These are phyloP conservation scores for Drosophila persimilis DNA, from an alignment of 1,140 invertebrate genomes.

Conservation along the genomic window DNA sequence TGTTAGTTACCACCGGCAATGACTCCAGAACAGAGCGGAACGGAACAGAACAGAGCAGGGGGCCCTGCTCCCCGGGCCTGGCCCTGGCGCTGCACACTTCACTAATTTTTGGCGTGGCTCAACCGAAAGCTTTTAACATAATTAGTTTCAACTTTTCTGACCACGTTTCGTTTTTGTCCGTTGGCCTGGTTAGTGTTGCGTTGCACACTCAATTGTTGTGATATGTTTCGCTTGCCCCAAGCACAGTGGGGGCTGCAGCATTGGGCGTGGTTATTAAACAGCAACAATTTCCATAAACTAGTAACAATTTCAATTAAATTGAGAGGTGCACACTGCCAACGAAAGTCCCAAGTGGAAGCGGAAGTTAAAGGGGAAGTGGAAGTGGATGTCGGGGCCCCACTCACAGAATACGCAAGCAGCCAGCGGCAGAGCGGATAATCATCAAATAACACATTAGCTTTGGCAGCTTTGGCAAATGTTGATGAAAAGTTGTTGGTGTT, in stretches of 20 bases:
- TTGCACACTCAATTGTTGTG: constrained; percentile 60
- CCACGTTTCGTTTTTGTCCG: constrained; percentile 78
- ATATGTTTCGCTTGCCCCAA: constrained; percentile 18
- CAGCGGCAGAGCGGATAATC: constrained; percentile 37
- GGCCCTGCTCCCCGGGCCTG: neutral
- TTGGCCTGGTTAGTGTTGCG: constrained; percentile 76
- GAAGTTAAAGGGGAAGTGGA: constrained; percentile 32
- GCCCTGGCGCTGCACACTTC: constrained; percentile 27
- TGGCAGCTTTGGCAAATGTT: constrained; percentile 38
- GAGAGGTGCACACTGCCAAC: constrained; percentile 8
- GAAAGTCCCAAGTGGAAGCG: constrained; percentile 24
- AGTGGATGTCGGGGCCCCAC: constrained; percentile 33
- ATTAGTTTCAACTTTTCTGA: constrained; percentile 78
- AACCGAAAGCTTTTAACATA: constrained; percentile 75
- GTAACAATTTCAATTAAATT: constrained; percentile 53
- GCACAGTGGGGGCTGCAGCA: constrained; percentile 12
- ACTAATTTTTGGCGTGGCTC: constrained; percentile 66
- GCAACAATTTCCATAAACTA: constrained; percentile 39
- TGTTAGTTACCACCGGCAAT: constrained; percentile 39
- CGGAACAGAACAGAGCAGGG: too few species aligned
- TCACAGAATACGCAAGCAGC: constrained; percentile 48
- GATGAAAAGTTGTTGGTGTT: constrained; percentile 31
- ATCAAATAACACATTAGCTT: constrained; percentile 71
- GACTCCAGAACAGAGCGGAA: neutral
- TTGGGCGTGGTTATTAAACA: constrained; percentile 38